Percentiles rank a stretch among this genome's conserved stretches.
These are phyloP conservation scores for Drosophila gaucha DNA, from an alignment of 2,888 invertebrate genomes.

Conservation along the genomic window DNA sequence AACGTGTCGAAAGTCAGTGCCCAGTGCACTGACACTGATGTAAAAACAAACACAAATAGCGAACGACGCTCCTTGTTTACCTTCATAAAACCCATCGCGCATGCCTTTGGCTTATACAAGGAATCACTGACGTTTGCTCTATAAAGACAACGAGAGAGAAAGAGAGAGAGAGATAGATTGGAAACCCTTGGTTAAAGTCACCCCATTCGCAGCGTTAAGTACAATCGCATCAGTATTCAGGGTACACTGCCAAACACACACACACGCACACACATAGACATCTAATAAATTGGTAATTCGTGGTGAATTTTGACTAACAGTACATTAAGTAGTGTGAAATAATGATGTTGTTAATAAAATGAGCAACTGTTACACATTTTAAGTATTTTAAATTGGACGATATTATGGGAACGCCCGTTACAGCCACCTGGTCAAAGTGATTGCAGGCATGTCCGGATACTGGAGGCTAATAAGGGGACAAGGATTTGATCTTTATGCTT, in stretches of 20 bases:
- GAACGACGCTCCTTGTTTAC: slow-evolving; percentile 74
- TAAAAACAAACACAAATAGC: slow-evolving; percentile 77
- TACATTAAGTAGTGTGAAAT: slow-evolving; percentile 8
- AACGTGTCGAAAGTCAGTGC: slow-evolving; percentile 84
- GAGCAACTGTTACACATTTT: slow-evolving; percentile 11
- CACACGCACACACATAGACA: not conserved
- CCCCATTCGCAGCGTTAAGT: slow-evolving; percentile 21
- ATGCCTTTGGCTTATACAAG: slow-evolving; percentile 14
- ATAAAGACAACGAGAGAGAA: not conserved
- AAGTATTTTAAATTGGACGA: slow-evolving; percentile 5
- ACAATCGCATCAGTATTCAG: slow-evolving; percentile 24
- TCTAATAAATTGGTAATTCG: slow-evolving; percentile 29
- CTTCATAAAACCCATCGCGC: slow-evolving; percentile 61
- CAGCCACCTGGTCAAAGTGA: not conserved
- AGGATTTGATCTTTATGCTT: not conserved
- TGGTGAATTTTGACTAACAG: slow-evolving; percentile 24
- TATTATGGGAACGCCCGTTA: not conserved
- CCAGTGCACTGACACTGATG: slow-evolving; percentile 77
- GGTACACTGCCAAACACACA: not conserved
- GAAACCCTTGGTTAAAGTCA: slow-evolving; percentile 12
- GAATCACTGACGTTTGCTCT: slow-evolving; percentile 25
- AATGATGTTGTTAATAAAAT: slow-evolving; percentile 14
- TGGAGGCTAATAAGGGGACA: not conserved
- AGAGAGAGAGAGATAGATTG: slow-evolving; percentile 5
- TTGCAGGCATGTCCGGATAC: too few species aligned